Evolutionary conservation across 2,797 vertebrate genomes (phyloP).

Genomic region (Phalloptychus januarius): DNA sequence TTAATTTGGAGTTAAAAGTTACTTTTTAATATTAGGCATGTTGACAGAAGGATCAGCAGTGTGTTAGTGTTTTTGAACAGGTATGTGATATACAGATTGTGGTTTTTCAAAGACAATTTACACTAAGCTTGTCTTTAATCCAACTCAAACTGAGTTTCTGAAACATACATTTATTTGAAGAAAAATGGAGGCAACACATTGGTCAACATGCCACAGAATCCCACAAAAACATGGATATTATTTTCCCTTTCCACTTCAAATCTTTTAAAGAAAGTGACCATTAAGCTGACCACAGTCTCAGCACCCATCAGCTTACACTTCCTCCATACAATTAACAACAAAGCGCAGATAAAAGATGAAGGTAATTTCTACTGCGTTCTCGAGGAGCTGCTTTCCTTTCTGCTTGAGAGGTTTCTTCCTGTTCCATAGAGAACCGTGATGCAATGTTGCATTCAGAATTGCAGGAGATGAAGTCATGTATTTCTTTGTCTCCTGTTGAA

Average conservation of each 20-base stretch:
- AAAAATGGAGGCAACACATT: not conserved
- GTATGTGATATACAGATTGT: not conserved
- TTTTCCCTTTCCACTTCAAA: not conserved
- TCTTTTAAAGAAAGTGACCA: not conserved
- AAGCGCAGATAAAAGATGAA: not conserved
- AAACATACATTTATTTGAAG: not conserved
- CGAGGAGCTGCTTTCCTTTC: not conserved
- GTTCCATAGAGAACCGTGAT: slow-evolving; percentile 62
- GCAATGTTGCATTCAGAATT: slow-evolving; percentile 65
- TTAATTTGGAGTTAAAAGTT: not conserved
- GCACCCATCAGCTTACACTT: not conserved
- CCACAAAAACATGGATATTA: not conserved
- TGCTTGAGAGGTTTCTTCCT: slow-evolving; percentile 2
- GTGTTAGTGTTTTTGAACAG: not conserved
- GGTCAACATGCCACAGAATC: not conserved
- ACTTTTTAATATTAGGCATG: not conserved
- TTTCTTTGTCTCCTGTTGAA: slow-evolving; percentile 10
- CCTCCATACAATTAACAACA: not conserved
- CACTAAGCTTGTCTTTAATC: not conserved
- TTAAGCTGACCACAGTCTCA: not conserved
- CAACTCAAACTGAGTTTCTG: not conserved
- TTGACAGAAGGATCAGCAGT: not conserved
- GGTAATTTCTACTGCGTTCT: not conserved
- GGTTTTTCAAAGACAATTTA: not conserved
- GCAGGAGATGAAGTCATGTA: slow-evolving; percentile 64